Conservation (phyloP, 2,888 invertebrate genomes). For the Crioceris asparagi region DNA sequence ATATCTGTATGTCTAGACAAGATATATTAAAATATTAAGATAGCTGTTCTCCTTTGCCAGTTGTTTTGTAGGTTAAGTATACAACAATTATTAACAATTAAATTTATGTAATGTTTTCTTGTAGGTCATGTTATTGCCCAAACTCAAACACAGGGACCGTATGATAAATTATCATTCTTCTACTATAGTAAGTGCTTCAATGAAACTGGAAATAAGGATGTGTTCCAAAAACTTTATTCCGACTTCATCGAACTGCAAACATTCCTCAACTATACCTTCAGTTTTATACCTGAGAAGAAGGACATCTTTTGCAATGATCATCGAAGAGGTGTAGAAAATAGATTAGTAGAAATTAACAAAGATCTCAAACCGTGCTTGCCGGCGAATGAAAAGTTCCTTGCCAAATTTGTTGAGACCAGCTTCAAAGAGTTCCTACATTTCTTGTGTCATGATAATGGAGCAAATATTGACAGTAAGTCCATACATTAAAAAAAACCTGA, state of each 20-base stretch:
- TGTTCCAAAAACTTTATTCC: not conserved
- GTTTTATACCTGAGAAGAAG: not conserved
- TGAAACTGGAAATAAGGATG: not conserved
- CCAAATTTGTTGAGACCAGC: slow-evolving; percentile 13
- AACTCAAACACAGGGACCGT: not conserved
- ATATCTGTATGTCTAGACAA: too few relatives aligned
- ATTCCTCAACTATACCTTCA: not conserved
- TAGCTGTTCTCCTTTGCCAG: too few relatives aligned
- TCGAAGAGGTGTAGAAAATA: slow-evolving; percentile 6
- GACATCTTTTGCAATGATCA: not conserved
- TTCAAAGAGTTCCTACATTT: slow-evolving; percentile 18
- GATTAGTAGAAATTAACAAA: slow-evolving; percentile 11
- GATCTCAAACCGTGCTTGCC: slow-evolving; percentile 15
- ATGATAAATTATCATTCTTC: not conserved
- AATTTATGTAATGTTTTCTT: too few relatives aligned
- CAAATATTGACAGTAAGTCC: slow-evolving; percentile 17
- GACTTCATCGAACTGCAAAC: not conserved
- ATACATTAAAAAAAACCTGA: too few relatives aligned
- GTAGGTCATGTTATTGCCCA: not conserved
- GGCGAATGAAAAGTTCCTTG: slow-evolving; percentile 15
- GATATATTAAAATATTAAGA: too few relatives aligned
- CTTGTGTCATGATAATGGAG: slow-evolving; percentile 17
- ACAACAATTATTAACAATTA: too few relatives aligned
- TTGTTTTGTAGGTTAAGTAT: too few relatives aligned
- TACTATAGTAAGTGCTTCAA: not conserved